phyloP scores from a whole-genome alignment of 2,113 vertebrate genomes.

The Calyptomena viridis region DNA sequence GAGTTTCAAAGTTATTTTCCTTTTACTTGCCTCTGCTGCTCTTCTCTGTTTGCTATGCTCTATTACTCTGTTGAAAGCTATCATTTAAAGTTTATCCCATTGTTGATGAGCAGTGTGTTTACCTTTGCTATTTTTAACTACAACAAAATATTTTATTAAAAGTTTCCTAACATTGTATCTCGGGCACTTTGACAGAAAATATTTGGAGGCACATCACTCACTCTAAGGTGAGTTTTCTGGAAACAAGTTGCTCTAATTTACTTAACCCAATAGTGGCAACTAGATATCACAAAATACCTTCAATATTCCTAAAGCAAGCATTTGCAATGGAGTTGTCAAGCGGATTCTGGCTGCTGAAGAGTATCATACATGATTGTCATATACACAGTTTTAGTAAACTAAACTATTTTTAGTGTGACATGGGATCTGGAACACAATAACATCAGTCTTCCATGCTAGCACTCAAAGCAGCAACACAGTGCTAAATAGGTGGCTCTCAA shows the following conservation, averaged over 20 bases:
- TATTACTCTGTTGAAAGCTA: constrained; percentile 15
- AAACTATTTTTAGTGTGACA: not conserved
- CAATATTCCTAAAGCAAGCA: not conserved
- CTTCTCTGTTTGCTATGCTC: not conserved
- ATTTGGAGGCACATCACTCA: not conserved
- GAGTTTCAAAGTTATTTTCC: constrained; percentile 6
- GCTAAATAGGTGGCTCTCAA: not conserved
- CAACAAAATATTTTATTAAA: not conserved
- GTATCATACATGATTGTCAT: not conserved
- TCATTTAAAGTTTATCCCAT: not conserved
- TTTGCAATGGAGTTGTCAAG: not conserved
- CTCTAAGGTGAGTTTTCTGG: not conserved
- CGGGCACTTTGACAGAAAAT: not conserved
- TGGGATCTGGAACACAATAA: not conserved
- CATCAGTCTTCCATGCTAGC: not conserved
- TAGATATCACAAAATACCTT: not conserved
- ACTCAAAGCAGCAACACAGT: not conserved
- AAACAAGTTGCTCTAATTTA: not conserved
- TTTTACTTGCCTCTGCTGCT: not conserved
- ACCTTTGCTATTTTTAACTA: not conserved
- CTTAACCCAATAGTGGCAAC: not conserved
- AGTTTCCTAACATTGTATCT: not conserved
- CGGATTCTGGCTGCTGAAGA: not conserved
- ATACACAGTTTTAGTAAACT: not conserved
- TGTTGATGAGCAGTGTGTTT: not conserved